Evolutionary conservation across 2,113 vertebrate genomes (phyloP), one percentile per base, ranked within the genome.

Genomic region (Redunca redunca): DNA sequence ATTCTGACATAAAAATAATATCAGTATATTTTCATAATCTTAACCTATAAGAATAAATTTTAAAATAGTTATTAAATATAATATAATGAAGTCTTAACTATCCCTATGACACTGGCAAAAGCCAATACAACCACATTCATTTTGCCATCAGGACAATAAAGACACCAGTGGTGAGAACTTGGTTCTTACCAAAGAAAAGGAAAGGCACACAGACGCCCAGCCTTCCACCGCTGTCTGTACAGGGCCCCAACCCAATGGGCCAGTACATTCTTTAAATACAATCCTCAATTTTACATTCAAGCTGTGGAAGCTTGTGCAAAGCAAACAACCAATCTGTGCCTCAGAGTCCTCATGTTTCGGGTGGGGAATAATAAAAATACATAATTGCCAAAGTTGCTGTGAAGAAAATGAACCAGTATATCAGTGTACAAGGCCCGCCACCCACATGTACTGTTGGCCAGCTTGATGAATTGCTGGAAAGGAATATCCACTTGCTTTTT

Each of bases 241-340:
- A 14, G 83, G 5, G 36, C 33, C 14, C n/a, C 52, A 5, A 43
- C 48, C 60, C 23, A 13, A 40, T 17, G 6, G 33, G 57, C 21
- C 26, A 50, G 57, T 8, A 17, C 4, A 12, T 26, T 58, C 33
- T 62, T 95, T 53, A 81, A 62, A 67, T 2, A 62, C 4, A 95
- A 88, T 28, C 60, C 57, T 85, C 85, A 8, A 6, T n/a, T 90
- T 91, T 91, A 87, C 8, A 60, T 7, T 48, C 9, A 91, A 89
- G 60, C 50, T 91, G 25, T 36, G 6, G 57, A 43, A 94, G 50
- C 40, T 83, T 40, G n/a, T 28, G 12, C 71, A 95, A 94, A 93
- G 40, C 53, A 88, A 91, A 77, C 40, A 62, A 55, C 23, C 10
- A 81, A 19, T 48, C 43, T 84, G 58, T 52, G 80, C 78, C n/a